phyloP scores from a whole-genome alignment of 2,113 vertebrate species.

The Aleadryas rufinucha region DNA sequence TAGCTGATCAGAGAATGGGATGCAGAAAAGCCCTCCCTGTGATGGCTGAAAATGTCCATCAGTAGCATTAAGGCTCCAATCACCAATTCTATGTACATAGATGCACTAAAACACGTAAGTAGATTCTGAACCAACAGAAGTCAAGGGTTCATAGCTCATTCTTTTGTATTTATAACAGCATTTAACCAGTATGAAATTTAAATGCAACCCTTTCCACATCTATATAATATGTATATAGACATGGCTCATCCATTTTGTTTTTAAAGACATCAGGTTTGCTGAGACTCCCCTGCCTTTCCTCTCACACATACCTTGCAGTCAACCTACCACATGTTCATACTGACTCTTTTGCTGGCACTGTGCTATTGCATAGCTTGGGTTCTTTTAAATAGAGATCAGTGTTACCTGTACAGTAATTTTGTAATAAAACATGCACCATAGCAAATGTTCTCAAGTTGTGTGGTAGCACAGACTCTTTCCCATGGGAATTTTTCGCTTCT shows the following conservation, averaged over 20 bases:
- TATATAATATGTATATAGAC: neutral
- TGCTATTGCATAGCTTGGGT: neutral
- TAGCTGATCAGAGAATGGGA: neutral
- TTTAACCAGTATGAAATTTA: neutral
- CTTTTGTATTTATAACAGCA: neutral
- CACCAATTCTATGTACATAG: neutral
- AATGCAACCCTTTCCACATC: neutral
- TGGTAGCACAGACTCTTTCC: no score
- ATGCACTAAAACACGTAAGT: neutral
- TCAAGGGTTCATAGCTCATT: neutral
- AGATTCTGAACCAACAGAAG: neutral
- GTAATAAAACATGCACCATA: neutral
- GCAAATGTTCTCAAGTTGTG: neutral
- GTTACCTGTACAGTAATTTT: neutral
- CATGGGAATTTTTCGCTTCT: no score
- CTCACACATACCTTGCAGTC: neutral
- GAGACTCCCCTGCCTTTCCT: neutral
- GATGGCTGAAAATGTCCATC: neutral
- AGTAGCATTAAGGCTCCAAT: neutral
- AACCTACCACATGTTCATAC: no score
- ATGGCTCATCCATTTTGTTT: neutral
- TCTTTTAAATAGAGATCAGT: neutral
- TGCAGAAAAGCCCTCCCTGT: neutral
- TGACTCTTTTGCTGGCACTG: neutral
- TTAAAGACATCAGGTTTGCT: neutral